phyloP scores from a whole-genome alignment of 64 coral and sea anemone genomes.

The Stichodactyla helianthus region DNA sequence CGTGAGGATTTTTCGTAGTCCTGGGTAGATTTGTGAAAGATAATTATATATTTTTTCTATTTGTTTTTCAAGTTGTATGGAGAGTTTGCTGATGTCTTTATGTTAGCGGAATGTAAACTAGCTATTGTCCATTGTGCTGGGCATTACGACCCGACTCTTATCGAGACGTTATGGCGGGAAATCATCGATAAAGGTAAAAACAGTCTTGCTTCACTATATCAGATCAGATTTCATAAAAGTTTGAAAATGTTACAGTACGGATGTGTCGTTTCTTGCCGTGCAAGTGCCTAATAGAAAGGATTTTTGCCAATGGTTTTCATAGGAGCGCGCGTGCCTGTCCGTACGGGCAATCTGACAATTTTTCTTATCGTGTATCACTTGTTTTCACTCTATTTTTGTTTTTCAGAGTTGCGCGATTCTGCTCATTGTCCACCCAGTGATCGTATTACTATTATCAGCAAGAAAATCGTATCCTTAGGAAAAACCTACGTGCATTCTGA shows the following conservation, averaged over 20 bases:
- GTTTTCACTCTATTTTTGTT: background rate
- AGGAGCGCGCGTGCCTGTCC: too few species aligned
- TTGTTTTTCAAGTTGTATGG: slow-evolving; percentile 75
- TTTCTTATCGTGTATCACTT: background rate
- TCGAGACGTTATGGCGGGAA: slow-evolving; percentile 88
- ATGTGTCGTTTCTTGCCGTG: too few species aligned
- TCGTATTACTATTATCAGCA: slow-evolving; percentile 74
- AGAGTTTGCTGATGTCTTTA: slow-evolving; percentile 88
- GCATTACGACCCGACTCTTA: slow-evolving; percentile 85
- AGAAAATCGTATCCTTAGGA: slow-evolving; percentile 70
- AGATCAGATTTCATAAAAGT: background rate
- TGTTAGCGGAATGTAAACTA: slow-evolving; percentile 90
- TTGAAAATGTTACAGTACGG: too few species aligned
- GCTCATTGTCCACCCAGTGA: slow-evolving; percentile 41
- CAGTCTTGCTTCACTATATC: background rate
- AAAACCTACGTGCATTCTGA: slow-evolving; percentile 96
- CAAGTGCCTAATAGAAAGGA: too few species aligned
- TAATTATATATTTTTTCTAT: background rate
- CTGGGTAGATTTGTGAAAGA: background rate
- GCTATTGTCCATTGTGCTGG: slow-evolving; percentile 98
- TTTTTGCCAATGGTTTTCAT: too few species aligned
- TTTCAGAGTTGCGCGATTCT: slow-evolving; percentile 74
- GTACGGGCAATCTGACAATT: background rate
- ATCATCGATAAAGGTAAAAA: slow-evolving; percentile 74
- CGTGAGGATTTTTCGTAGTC: background rate